Evolutionary conservation across 1,140 invertebrate genomes (phyloP).

Genomic region (Agrypnia vestita): DNA sequence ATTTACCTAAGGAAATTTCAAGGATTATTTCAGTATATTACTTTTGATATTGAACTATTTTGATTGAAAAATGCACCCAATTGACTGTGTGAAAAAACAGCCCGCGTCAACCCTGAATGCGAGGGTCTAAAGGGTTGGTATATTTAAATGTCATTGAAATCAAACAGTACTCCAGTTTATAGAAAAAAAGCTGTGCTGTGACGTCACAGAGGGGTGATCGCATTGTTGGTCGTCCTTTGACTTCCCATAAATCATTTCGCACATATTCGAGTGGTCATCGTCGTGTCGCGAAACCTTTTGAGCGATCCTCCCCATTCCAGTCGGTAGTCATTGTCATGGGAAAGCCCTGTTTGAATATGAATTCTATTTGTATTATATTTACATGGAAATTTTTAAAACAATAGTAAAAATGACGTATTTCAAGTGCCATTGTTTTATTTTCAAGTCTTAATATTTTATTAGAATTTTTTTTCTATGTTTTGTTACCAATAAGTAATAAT

Average conservation of each 20-base stretch:
- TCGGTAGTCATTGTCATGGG: constrained; percentile 52
- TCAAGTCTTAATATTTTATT: too few relatives aligned
- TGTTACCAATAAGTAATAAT: too few relatives aligned
- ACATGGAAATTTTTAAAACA: constrained; percentile 8
- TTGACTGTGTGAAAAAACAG: constrained; percentile 39
- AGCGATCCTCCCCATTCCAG: constrained; percentile 55
- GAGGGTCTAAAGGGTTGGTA: constrained; percentile 14
- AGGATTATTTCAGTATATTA: too few relatives aligned
- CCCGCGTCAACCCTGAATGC: constrained; percentile 17
- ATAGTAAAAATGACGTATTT: too few relatives aligned
- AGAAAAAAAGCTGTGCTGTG: constrained; percentile 32
- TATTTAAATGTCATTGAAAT: constrained; percentile 47
- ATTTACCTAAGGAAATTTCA: too few relatives aligned
- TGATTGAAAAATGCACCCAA: constrained; percentile 11
- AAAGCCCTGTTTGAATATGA: constrained; percentile 46
- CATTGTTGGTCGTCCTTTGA: constrained; percentile 38
- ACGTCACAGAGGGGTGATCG: constrained; percentile 45
- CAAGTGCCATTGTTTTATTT: too few relatives aligned
- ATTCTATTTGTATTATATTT: background rate
- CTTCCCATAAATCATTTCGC: constrained; percentile 56
- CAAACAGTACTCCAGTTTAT: constrained; percentile 18
- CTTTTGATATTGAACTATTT: background rate
- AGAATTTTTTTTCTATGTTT: too few relatives aligned
- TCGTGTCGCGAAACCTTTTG: constrained; percentile 48
- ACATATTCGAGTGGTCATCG: constrained; percentile 59